Evolutionary conservation across 2,113 vertebrate genomes (phyloP).

Genomic region (Pantherophis guttatus): DNA sequence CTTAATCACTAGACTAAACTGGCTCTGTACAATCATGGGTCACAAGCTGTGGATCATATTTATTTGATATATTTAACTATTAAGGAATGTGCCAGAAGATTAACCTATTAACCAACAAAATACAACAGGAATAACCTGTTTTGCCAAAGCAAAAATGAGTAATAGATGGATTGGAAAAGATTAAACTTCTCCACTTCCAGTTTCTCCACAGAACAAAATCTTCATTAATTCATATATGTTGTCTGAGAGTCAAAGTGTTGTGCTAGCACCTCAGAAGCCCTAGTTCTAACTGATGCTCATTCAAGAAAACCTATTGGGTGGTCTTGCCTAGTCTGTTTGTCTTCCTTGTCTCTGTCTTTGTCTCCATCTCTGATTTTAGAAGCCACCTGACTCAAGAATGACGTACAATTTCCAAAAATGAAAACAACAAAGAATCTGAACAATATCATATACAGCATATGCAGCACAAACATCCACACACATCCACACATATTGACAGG

Average conservation of each 20-base stretch:
- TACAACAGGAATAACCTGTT: not conserved
- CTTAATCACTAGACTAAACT: too few species aligned
- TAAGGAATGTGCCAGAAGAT: not conserved
- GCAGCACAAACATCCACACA: not conserved
- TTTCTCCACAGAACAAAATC: not conserved
- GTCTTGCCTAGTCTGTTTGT: not conserved
- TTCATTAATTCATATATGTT: not conserved
- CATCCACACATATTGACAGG: not conserved
- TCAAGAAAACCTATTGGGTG: not conserved
- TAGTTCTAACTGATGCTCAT: not conserved
- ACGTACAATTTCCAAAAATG: not conserved
- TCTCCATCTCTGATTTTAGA: not conserved
- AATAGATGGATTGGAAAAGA: not conserved
- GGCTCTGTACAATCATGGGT: not conserved
- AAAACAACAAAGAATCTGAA: not conserved
- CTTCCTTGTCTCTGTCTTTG: not conserved
- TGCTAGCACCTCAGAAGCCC: not conserved
- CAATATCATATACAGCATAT: not conserved
- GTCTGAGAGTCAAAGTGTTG: not conserved
- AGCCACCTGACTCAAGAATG: not conserved
- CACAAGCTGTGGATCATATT: not conserved
- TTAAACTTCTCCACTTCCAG: not conserved
- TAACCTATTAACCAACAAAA: not conserved
- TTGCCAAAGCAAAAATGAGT: not conserved
- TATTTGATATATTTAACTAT: not conserved